Base-by-base conservation (phyloP, 2,888 invertebrate genomes). In the Pollenia angustigena region DNA sequence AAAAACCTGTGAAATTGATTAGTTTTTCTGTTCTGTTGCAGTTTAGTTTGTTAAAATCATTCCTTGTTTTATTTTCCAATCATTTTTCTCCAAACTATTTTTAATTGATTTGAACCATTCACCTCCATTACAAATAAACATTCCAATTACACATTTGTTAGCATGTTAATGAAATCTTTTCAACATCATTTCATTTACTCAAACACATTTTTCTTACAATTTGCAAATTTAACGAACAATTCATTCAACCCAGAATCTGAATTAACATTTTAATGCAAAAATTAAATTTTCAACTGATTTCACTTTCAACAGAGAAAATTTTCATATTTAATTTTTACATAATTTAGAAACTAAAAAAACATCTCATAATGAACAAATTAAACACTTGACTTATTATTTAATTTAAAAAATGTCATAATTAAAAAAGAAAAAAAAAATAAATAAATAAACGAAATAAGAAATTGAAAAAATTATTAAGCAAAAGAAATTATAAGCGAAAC, bases 211-310 rank as follows among this genome's bases (percentile, higher is more conserved):
- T 58, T 44, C 32, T 60, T 60, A 60, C 16, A 69, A 76, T 32
- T 54, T 16, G 7, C 58, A 42, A 23, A 69, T 69, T 76, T 60
- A 68, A 16, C 69, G 48, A 76, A 76, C 14, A 42, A 58, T 69
- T 54, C 72, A 71, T 78, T 83, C 68, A 82, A 82, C 75, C 32
- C 75, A 82, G 82, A 82, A 76, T 82, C 52, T 40, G 14, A 68
- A 69, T 82, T 82, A 82, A 46, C 68, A 75, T 69, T 8, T 62
- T 69, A 54, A 82, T 50, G 68, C 58, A 60, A 52, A 68, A 32
- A 23, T 56, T 74, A 46, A 32, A 18, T n/a, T 32, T 46, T 16
- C 56, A 78, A 71, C 23, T 83, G 78, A 83, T 83, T 83, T 83
- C 71, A 83, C 83, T 83, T 83, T 78, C 83, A 72, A 78, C 14